Evolutionary conservation across 2,797 vertebrate genomes (phyloP).

Genomic region (Cossypha niveicapilla): DNA sequence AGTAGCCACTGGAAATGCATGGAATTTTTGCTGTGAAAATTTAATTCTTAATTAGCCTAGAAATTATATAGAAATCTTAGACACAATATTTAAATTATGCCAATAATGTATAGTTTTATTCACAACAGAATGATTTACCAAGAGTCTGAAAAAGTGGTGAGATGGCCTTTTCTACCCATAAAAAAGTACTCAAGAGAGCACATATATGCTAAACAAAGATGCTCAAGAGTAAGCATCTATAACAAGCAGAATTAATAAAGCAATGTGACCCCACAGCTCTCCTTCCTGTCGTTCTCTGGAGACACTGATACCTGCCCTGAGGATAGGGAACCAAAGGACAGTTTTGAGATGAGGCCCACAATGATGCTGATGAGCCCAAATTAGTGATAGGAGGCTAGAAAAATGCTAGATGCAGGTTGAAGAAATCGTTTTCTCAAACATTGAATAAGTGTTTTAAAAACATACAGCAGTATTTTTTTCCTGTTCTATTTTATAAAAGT

Average conservation of each 20-base stretch:
- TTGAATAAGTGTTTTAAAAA: background rate
- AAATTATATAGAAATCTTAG: background rate
- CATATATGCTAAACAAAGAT: background rate
- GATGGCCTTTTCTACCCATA: background rate
- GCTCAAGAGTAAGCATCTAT: background rate
- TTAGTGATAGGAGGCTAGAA: background rate
- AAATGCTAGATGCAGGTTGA: background rate
- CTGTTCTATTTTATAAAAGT: background rate
- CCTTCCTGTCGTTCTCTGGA: background rate
- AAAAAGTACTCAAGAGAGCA: background rate
- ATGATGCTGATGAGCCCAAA: background rate
- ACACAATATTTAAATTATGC: background rate
- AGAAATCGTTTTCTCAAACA: background rate
- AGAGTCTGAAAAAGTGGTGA: background rate
- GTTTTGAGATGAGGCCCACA: background rate
- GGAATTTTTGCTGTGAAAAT: background rate
- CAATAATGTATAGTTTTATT: background rate
- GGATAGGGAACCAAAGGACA: background rate
- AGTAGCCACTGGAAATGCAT: background rate
- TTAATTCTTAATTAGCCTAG: background rate
- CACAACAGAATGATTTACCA: background rate
- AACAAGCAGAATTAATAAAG: conserved; percentile 58
- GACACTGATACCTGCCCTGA: background rate
- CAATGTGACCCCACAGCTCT: background rate
- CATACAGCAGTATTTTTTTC: background rate